phyloP scores from a whole-genome alignment of 2,113 vertebrate genomes.

The Sialia sialis region DNA sequence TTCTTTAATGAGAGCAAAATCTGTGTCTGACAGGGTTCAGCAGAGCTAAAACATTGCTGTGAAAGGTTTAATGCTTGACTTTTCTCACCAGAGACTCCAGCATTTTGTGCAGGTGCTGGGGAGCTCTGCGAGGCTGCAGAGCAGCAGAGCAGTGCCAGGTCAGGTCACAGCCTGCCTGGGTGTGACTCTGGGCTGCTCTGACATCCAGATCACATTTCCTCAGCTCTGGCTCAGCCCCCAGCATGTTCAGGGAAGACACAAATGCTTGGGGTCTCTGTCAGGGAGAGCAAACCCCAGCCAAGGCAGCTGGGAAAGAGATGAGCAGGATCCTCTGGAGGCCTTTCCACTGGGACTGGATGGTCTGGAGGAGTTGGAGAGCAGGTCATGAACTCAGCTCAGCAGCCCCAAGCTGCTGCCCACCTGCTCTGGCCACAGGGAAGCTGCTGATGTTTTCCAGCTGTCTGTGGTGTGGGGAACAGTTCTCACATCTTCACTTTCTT shows the following conservation, averaged over 20 bases:
- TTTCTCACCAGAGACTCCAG: neutral
- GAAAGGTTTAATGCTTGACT: neutral
- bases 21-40: neutral
- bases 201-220: neutral
- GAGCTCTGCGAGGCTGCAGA: accelerated
- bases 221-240: neutral
- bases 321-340: constrained; percentile 26
- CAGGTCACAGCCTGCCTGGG: neutral
- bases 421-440: constrained; percentile 27
- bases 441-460: constrained; percentile 55
- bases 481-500: neutral
- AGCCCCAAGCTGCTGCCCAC: constrained; percentile 45
- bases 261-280: constrained; percentile 17
- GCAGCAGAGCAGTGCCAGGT: neutral
- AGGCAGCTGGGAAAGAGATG: constrained; percentile 42
- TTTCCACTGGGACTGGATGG: constrained; percentile 27
- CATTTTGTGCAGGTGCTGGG: neutral
- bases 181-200: neutral
- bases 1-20: neutral
- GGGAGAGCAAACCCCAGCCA: constrained; percentile 20
- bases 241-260: neutral
- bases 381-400: constrained; percentile 54
- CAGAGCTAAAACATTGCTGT: neutral
- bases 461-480: neutral
- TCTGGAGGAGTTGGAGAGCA: constrained; percentile 49